Evolutionary conservation across 1,140 invertebrate genomes (phyloP).

Genomic region (Pogonognathellus flavescens): DNA sequence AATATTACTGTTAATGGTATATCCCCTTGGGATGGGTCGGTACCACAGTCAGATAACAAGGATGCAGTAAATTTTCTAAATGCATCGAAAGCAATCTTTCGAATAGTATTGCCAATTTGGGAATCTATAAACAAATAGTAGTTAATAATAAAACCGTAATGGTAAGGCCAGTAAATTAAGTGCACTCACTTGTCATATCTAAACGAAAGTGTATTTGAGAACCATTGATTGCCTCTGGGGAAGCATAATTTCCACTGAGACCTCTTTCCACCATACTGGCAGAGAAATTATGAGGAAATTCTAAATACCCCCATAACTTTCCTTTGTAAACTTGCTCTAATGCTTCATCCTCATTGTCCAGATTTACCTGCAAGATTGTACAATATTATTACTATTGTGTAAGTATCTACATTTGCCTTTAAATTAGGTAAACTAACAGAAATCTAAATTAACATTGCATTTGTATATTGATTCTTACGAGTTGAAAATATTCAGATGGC

Average conservation of each 20-base stretch:
- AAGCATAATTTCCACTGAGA: not conserved
- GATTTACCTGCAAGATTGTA: not conserved
- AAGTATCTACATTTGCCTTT: not conserved
- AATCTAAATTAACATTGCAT: too few species aligned
- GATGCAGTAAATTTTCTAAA: not conserved
- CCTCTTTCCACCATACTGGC: not conserved
- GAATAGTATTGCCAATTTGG: not conserved
- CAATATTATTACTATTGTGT: not conserved
- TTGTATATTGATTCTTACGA: too few species aligned
- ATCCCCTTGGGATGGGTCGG: not conserved
- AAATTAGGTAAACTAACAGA: not conserved
- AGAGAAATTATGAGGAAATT: not conserved
- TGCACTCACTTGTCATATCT: not conserved
- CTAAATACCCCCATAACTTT: constrained; percentile 1
- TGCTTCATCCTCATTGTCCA: not conserved
- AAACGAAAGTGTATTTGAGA: not conserved
- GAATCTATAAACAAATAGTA: not conserved
- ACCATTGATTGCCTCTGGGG: not conserved
- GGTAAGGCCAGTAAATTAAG: too few species aligned
- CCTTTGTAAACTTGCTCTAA: not conserved
- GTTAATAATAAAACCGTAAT: not conserved
- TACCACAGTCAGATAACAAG: not conserved
- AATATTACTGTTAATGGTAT: not conserved
- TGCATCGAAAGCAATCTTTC: not conserved
- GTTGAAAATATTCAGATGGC: not conserved